Evolutionary conservation across 2,888 invertebrate species (phyloP), one percentile per base, ranked within the genome.

Genomic region (Lasioglossum vierecki): DNA sequence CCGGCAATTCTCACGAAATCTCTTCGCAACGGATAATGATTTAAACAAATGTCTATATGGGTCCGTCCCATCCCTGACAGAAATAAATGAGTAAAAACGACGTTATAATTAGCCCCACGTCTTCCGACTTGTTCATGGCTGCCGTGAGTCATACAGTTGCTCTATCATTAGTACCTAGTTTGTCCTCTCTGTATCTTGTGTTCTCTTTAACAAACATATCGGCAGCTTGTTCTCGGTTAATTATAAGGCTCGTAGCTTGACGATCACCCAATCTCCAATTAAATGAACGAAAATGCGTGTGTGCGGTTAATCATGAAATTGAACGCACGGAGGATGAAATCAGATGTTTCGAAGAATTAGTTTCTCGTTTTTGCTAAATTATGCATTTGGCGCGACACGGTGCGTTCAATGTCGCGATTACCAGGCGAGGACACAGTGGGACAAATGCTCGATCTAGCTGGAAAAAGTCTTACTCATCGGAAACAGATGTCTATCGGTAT

Each of bases 101-200:
- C 63, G 63, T 63, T 71, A 71, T 71, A 41, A 63, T 63, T 63
- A 63, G 63, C 63, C 15, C 63, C 18, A 18, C 15, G 63, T 8
- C 30, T 63, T 26, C 26, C 1, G 26, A 60, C 60, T 26, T 63
- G 63, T 30, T 15, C 63, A 63, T 30, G 30, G 63, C 30, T 30
- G 63, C 30, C 15, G 63, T 63, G 63, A 63, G 63, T 63, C 63
- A 63, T 18, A 30, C 30, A 15, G 63, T 63, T 30, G 63, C 63
- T 63, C 63, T 63, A 63, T 63, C 63, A 63, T 63, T 63, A 63
- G 63, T 63, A 18, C 8, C 30, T 63, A 15, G 63, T 63, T 63
- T 30, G 30, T 30, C 30, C 6, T 63, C 63, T 26, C 2, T 30
- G 30, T 15, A 30, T 63, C 30, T 30, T 30, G 18, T 18, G 30